Base-by-base conservation (phyloP, 2,888 invertebrate species). In the Cylindroiulus punctatus region DNA sequence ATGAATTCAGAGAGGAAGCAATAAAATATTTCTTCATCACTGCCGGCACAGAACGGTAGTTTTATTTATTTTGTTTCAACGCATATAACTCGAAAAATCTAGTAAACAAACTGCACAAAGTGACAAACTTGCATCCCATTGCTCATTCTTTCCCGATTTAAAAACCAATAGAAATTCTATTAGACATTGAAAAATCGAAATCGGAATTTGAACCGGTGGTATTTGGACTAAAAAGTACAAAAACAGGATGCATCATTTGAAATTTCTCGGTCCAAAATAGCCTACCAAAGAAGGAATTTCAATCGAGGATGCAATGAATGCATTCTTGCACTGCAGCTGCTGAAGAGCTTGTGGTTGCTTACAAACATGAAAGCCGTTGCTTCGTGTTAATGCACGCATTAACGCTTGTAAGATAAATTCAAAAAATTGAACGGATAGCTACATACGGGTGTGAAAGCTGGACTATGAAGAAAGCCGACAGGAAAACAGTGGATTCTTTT, bases 1-100 rank as follows among this genome's bases (percentile, higher is more conserved):
- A 65, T 65, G 65, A 65, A 65, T 65, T 65, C 65, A 65, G 65
- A 65, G 65, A 65, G 65, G 65, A 65, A 65, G 65, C 26, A 65
- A 65, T 65, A 65, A 65, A 65, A 65, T 14, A 65, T 65, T 65
- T 65, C 65, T 65, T 65, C 65, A 65, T 26, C 65, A 65, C 65
- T 65, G 65, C 26, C 65, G 65, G 65, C 65, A 65, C 26, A 65
- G 57, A 65, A 65, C 65, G 12, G 65, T 22, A 65, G 65, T 26
- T 65, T 14, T 65, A 65, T 65, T 65, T 65, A 65, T 65, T 65
- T 65, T 65, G 65, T 65, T 65, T 65, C 65, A 26, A 26, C 65
- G 65, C 65, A 26, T 65, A 14, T 65, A 26, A 65, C 65, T 65
- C 3, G 65, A 65, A 65, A 65, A 65, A 65, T 65, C 65, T 65